phyloP scores from a whole-genome alignment of 2,888 invertebrate species.

The Calameuta idolon region DNA sequence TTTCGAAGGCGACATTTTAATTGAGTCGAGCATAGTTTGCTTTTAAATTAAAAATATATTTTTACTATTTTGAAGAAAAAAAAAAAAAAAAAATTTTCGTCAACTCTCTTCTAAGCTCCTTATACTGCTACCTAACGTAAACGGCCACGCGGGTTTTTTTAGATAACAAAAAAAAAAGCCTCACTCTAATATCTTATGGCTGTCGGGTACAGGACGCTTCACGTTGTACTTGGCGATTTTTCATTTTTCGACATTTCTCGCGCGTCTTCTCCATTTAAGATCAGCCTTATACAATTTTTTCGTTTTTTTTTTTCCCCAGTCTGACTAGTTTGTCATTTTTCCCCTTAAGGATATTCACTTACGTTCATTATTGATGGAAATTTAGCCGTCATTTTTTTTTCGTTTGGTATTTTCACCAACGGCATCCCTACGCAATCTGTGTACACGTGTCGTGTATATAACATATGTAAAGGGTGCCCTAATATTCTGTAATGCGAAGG shows the following conservation, averaged over 20 bases:
- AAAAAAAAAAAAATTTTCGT: neutral
- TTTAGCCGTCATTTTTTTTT: neutral
- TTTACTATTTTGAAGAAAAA: neutral
- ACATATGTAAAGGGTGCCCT: neutral
- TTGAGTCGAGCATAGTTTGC: neutral
- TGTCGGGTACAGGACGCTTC: constrained; percentile 42
- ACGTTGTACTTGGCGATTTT: constrained; percentile 26
- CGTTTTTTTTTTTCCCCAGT: neutral
- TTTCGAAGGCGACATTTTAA: neutral
- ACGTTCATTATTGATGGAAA: neutral
- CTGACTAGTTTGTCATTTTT: neutral
- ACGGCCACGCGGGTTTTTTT: neutral
- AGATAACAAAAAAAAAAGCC: neutral
- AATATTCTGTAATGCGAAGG: neutral
- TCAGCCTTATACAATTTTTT: neutral
- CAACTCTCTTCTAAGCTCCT: neutral
- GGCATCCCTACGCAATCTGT: neutral
- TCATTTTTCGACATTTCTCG: neutral
- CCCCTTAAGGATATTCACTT: neutral
- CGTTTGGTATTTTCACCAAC: neutral
- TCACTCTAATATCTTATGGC: constrained; percentile 25
- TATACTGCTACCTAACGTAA: neutral
- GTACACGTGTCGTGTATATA: neutral
- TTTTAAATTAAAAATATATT: neutral
- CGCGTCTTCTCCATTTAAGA: neutral